A percentile compares a stretch with the other conserved stretches of the same genome.
Evolutionary conservation across 1,140 invertebrate species (phyloP).

Genomic region (Dysdera silvatica): DNA sequence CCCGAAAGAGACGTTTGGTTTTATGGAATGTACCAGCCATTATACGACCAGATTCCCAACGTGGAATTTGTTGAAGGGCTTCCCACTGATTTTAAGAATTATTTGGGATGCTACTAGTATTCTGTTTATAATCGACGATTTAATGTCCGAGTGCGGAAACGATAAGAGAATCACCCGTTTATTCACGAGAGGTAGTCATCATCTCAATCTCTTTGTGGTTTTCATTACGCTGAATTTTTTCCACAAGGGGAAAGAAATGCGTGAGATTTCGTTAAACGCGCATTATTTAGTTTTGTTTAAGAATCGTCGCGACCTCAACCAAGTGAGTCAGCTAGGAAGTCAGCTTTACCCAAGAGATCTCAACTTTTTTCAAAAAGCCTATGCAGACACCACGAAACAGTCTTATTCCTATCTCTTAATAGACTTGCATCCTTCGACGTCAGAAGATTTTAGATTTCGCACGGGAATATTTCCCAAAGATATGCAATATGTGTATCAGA

Average conservation of each 20-base stretch:
- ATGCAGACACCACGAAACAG: background rate
- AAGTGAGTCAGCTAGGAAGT: background rate
- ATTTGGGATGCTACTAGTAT: background rate
- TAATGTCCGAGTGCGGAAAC: background rate
- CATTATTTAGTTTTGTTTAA: background rate
- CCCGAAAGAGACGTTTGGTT: background rate
- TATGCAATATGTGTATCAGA: background rate
- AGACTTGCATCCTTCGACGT: background rate
- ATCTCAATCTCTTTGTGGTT: background rate
- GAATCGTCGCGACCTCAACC: background rate
- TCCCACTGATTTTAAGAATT: background rate
- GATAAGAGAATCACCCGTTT: background rate
- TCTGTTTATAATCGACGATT: background rate
- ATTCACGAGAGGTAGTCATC: background rate
- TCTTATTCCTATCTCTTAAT: background rate
- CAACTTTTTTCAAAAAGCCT: background rate
- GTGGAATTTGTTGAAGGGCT: background rate
- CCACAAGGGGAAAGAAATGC: constrained; percentile 2
- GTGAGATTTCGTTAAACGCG: background rate
- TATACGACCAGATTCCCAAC: background rate
- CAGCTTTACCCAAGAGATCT: background rate
- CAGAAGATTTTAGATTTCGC: background rate
- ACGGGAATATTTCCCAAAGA: background rate
- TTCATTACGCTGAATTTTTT: constrained; percentile 1
- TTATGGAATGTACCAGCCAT: background rate